These are phyloP conservation scores for Papilio glaucus DNA, from an alignment of 1,140 invertebrate species.

Conservation along the genomic window DNA sequence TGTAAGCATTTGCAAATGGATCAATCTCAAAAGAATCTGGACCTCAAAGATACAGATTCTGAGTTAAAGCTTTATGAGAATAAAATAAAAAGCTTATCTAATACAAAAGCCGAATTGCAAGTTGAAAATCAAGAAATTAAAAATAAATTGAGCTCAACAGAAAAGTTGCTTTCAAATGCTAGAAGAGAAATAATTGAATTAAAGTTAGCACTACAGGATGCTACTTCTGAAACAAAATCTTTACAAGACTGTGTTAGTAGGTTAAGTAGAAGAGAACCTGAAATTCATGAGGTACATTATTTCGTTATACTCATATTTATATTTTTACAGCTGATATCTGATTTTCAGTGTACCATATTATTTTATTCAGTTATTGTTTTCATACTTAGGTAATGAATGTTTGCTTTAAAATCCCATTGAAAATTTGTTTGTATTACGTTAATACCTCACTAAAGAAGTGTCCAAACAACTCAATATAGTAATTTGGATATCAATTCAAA, in stretches of 20 bases:
- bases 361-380: no score
- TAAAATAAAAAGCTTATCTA: constrained; percentile 71
- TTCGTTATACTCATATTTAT: constrained; percentile 50
- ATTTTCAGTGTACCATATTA: no score
- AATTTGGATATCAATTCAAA: constrained; percentile 21
- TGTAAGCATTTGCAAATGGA: constrained; percentile 73
- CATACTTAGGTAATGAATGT: no score
- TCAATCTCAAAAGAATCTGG: constrained; percentile 53
- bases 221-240: constrained; percentile 75
- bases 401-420: no score
- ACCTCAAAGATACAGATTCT: constrained; percentile 63
- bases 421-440: no score
- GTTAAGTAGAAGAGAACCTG: constrained; percentile 55
- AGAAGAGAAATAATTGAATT: constrained; percentile 79
- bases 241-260: constrained; percentile 69
- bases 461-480: no score
- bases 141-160: constrained; percentile 70
- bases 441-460: no score
- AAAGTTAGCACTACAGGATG: constrained; percentile 80
- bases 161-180: constrained; percentile 75
- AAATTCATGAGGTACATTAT: constrained; percentile 59
- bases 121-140: constrained; percentile 63
- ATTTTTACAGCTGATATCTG: not conserved
- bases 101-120: constrained; percentile 68
- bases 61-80: constrained; percentile 79